Base-by-base conservation (phyloP, 1,140 invertebrate species). In the Plutomurus gul region DNA sequence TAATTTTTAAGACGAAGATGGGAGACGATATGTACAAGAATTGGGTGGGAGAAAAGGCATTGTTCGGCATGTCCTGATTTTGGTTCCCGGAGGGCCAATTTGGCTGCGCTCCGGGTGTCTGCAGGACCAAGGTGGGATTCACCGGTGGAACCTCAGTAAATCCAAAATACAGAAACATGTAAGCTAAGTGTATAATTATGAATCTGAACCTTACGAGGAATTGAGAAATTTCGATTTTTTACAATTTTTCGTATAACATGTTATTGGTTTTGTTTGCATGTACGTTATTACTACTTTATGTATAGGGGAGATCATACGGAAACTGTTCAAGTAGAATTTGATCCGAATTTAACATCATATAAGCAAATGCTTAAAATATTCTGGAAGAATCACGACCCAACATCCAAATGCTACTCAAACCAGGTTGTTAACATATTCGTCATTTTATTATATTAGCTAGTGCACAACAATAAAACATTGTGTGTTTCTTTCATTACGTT, bases 311-410 rank as follows among this genome's bases (percentile, higher is more conserved):
- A 97, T 86, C 95, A 97, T 85, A 97, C 95, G 30, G 97, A 99
- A 88, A 93, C 96, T 4, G 92, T 97, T 65, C 93, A 97, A 85
- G 90, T 98, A 65, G 94, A 97, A 85, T 99, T 91, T 85, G 93
- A 98, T 86, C 94, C 95, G 11, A 89, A 90, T 60, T 84, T 89
- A 7, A 90, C 95, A 4, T 90, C 89, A 4, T 99, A 93, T 84
- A 87, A 90, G 74, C 88, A 95, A 30, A 87, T 99, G 5, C 87
- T 98, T 20, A 87, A 92, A 37, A 87, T 95, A 77, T 99, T 98
- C 88, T 99, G 96, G 95, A 91, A 92, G 73, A 93, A 95, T 85
- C 96, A 99, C 85, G 94, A 98, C 85, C 89, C 97, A 0, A 94
- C 92, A 1, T 91, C 90, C 0, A 91, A 70, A 70, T 70, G 90